phyloP scores from a whole-genome alignment of 2,113 vertebrate species.

The Ranitomeya variabilis region DNA sequence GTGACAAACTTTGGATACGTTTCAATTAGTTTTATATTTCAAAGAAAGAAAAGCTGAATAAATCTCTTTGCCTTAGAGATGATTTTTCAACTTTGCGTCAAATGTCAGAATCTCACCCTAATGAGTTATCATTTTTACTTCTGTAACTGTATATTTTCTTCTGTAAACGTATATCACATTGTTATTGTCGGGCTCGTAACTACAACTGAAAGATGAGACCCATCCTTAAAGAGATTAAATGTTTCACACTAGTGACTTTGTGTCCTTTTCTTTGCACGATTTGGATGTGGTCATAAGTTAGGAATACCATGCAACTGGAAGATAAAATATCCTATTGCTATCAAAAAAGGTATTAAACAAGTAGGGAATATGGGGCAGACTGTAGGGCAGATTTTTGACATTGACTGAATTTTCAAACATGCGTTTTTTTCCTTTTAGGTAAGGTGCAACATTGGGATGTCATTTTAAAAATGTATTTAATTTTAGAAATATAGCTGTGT shows the following conservation, averaged over 20 bases:
- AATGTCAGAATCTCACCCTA: not conserved
- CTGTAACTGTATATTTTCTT: not conserved
- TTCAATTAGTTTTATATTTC: not conserved
- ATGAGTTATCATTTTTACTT: not conserved
- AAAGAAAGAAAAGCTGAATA: not conserved
- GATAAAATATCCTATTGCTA: no score
- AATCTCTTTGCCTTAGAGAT: not conserved
- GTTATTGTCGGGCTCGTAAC: not conserved
- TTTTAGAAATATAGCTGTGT: no score
- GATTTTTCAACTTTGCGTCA: not conserved
- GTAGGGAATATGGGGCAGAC: no score
- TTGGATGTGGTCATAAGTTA: not conserved
- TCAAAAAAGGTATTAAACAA: no score
- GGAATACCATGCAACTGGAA: not conserved
- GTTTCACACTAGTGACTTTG: not conserved
- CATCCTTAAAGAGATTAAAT: not conserved
- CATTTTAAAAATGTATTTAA: no score
- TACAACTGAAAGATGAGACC: not conserved
- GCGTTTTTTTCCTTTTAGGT: no score
- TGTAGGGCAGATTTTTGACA: no score
- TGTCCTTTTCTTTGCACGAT: not conserved
- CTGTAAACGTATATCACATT: not conserved
- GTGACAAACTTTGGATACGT: not conserved
- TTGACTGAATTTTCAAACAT: no score
- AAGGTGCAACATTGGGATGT: no score